phyloP scores from a whole-genome alignment of 2,888 invertebrate species.

The Drosophila cognata region DNA sequence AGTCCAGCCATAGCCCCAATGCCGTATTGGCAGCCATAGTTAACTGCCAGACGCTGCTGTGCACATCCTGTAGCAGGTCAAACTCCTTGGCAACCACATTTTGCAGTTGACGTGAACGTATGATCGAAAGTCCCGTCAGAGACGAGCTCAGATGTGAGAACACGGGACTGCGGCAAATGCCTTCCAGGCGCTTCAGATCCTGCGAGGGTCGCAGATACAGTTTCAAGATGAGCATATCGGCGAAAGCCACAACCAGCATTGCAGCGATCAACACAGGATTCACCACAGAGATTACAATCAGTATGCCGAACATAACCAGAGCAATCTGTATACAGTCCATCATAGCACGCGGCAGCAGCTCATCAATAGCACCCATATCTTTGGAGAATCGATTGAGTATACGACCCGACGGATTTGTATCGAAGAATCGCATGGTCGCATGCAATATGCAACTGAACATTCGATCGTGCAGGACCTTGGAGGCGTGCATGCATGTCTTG shows the following conservation, averaged over 20 bases:
- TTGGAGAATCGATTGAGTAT: conserved; percentile 92
- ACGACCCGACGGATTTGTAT: conserved; percentile 91
- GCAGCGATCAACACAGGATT: conserved; percentile 89
- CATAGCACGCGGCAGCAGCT: conserved; percentile 86
- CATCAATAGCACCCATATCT: conserved; percentile 89
- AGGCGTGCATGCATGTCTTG: conserved; percentile 90
- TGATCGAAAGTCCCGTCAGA: conserved; percentile 93
- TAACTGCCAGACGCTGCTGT: conserved; percentile 84
- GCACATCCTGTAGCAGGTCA: conserved; percentile 88
- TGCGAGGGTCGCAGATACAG: conserved; percentile 91
- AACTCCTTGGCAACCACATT: conserved; percentile 91
- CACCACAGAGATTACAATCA: conserved; percentile 89
- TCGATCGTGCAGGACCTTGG: conserved; percentile 91
- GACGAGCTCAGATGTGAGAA: conserved; percentile 96
- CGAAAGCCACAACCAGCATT: conserved; percentile 87
- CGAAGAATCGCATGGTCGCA: conserved; percentile 94
- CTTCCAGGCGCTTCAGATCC: conserved; percentile 90
- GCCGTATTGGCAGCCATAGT: conserved; percentile 85
- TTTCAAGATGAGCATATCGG: conserved; percentile 88
- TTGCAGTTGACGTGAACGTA: conserved; percentile 91
- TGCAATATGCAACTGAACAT: conserved; percentile 93
- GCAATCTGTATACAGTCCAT: conserved; percentile 86
- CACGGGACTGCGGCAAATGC: conserved; percentile 93
- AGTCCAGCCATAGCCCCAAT: conserved; percentile 91
- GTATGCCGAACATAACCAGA: conserved; percentile 89